A percentile compares a stretch with the other conserved stretches of the same genome.
Evolutionary conservation across 2,888 invertebrate species (phyloP).

Genomic region (Nebria salina): DNA sequence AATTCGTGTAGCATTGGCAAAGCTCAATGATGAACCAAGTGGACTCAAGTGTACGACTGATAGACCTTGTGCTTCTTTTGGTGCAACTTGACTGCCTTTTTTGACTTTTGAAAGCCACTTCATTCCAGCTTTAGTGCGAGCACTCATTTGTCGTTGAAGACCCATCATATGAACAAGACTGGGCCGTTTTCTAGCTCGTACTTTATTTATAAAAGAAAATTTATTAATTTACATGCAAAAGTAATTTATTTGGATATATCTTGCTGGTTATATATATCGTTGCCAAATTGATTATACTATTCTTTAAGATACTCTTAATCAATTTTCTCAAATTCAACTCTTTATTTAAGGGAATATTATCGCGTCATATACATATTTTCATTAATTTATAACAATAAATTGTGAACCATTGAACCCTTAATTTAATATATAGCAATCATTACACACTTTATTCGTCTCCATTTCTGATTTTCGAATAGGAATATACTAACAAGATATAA

Average conservation of each 20-base stretch:
- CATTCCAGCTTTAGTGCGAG: conserved; percentile 86
- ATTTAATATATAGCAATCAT: too few relatives aligned
- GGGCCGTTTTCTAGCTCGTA: conserved; percentile 70
- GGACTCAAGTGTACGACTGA: conserved; percentile 86
- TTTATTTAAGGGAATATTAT: too few relatives aligned
- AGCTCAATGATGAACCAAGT: conserved; percentile 84
- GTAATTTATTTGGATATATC: background rate
- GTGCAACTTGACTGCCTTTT: conserved; percentile 79
- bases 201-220: conserved; percentile 42
- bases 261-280: background rate
- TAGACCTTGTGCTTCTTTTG: conserved; percentile 79
- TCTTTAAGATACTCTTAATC: too few relatives aligned
- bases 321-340: too few relatives aligned
- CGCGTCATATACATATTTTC: too few relatives aligned
- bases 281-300: too few relatives aligned
- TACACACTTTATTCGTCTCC: background rate
- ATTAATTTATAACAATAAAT: too few relatives aligned
- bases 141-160: conserved; percentile 76
- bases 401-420: too few relatives aligned
- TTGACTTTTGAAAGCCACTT: conserved; percentile 91
- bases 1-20: conserved; percentile 79
- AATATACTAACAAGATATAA: background rate
- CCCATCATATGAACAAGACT: conserved; percentile 86
- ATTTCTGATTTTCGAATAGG: background rate
- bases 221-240: background rate